Conservation (phyloP, 1,140 invertebrate genomes). For the Papilio aristodemus region DNA sequence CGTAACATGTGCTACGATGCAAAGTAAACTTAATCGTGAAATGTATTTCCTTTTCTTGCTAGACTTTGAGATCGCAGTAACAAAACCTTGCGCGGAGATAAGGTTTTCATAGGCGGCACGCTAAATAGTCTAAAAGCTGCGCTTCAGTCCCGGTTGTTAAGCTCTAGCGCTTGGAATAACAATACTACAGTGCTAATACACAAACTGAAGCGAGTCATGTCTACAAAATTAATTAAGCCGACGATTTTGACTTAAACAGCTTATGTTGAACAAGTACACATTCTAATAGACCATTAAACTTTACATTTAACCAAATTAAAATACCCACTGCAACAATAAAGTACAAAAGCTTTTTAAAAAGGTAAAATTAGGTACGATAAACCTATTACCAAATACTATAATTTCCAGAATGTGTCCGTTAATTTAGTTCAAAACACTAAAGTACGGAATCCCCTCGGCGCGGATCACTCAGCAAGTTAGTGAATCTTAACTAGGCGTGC, state of each 20-base stretch:
- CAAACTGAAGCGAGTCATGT: neutral
- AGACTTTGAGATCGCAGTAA: conserved; percentile 1
- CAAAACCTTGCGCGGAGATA: conserved; percentile 35
- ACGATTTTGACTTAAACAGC: neutral
- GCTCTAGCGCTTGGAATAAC: neutral
- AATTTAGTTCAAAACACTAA: neutral
- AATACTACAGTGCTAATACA: neutral
- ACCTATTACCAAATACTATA: too few relatives aligned
- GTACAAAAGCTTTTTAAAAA: too few relatives aligned
- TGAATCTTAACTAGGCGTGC: conserved; percentile 42
- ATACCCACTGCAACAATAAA: too few relatives aligned
- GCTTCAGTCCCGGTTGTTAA: neutral
- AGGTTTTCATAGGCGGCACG: conserved; percentile 50
- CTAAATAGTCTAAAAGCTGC: conserved; percentile 38
- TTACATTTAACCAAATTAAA: too few relatives aligned
- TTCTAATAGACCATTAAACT: too few relatives aligned
- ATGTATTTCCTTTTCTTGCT: neutral
- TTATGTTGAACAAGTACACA: too few relatives aligned
- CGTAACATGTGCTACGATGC: too few relatives aligned
- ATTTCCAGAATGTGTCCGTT: too few relatives aligned
- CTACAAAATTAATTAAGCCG: neutral
- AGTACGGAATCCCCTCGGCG: conserved; percentile 36
- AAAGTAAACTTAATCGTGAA: conserved; percentile 1
- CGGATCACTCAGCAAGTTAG: conserved; percentile 41
- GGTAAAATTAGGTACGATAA: too few relatives aligned